Conservation (phyloP, 2,888 invertebrate species). For the Zhuqinia jingwanae region DNA sequence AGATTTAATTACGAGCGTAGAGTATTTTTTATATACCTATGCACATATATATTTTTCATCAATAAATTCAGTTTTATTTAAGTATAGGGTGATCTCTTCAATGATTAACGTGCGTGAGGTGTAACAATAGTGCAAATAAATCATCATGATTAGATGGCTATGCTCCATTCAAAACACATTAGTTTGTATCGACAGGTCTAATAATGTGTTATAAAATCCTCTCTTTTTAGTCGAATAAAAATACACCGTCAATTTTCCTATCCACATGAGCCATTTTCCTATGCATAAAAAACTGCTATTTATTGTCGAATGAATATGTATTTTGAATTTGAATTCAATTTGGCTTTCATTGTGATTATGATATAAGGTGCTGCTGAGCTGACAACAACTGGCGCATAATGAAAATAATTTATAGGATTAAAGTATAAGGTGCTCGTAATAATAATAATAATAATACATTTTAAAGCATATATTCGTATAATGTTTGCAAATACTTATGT, state of each 20-base stretch:
- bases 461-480: background rate
- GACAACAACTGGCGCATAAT: constrained; percentile 4
- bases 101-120: constrained; percentile 33
- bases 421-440: background rate
- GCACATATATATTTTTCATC: constrained; percentile 1
- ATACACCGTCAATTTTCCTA: constrained; percentile 6
- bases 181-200: constrained; percentile 45
- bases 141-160: constrained; percentile 40
- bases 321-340: background rate
- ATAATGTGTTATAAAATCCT: constrained; percentile 27
- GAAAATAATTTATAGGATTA: constrained; percentile 3
- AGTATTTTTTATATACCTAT: background rate
- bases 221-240: too few relatives aligned
- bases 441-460: background rate
- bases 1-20: constrained; percentile 55
- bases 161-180: constrained; percentile 29
- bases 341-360: background rate
- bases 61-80: background rate
- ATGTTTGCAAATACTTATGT: too few relatives aligned
- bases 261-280: too few relatives aligned
- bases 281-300: background rate
- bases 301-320: constrained; percentile 33
- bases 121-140: constrained; percentile 56
- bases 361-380: background rate
- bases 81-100: background rate